These are phyloP conservation scores for Orthosia gracilis DNA, from an alignment of 2,888 invertebrate genomes.

Conservation along the genomic window DNA sequence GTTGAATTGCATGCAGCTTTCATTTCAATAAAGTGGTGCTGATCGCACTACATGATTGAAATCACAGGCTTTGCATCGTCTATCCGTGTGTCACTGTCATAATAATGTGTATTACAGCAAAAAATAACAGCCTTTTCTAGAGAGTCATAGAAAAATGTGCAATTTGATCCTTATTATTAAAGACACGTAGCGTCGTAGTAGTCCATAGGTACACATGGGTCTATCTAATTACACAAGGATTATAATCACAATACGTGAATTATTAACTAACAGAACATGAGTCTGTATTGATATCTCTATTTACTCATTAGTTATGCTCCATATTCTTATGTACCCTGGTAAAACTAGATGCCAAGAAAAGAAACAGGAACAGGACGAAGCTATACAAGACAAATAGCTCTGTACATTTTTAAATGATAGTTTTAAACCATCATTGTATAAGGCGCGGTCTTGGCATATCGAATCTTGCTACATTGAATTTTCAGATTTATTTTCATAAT, in stretches of 20 bases:
- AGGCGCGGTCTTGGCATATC: too few species aligned
- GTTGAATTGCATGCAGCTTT: too few species aligned
- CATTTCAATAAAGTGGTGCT: too few species aligned
- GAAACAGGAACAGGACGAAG: too few species aligned
- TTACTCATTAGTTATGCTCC: neutral
- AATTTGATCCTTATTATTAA: neutral
- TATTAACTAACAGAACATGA: neutral
- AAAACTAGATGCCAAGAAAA: too few species aligned
- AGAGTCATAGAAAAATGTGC: neutral
- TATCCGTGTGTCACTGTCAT: neutral
- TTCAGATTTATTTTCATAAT: too few species aligned
- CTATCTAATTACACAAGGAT: conserved; percentile 1
- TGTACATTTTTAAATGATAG: too few species aligned
- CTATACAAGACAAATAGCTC: too few species aligned
- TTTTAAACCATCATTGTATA: too few species aligned
- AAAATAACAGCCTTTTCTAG: neutral
- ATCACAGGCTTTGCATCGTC: neutral
- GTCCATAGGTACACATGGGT: too few species aligned
- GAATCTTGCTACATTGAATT: too few species aligned
- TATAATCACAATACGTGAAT: conserved; percentile 1
- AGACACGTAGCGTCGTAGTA: too few species aligned
- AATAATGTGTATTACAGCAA: neutral
- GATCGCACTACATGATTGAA: neutral
- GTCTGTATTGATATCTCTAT: neutral
- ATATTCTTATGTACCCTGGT: neutral